phyloP scores from a whole-genome alignment of 2,888 invertebrate genomes.

The Pomacea canaliculata region DNA sequence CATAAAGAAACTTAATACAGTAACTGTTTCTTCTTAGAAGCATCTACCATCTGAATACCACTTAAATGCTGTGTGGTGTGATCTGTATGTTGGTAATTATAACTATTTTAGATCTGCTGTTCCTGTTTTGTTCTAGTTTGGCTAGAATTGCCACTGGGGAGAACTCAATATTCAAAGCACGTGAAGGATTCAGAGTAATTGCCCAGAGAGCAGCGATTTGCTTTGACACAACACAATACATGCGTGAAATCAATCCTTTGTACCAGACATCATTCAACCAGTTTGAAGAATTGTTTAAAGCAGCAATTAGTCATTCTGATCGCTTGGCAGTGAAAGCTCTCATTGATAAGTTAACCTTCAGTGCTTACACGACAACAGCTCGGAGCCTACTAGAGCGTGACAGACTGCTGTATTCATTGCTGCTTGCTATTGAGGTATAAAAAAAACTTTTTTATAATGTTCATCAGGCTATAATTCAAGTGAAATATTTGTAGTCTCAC shows the following conservation, averaged over 20 bases:
- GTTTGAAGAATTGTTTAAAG: constrained; percentile 63
- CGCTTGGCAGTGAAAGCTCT: constrained; percentile 65
- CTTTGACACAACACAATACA: constrained; percentile 66
- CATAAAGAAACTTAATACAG: too few species aligned
- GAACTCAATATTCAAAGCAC: constrained; percentile 57
- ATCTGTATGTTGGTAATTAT: too few species aligned
- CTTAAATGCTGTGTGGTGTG: too few species aligned
- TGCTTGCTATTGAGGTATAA: constrained; percentile 65
- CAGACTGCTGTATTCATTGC: constrained; percentile 59
- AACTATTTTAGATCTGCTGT: too few species aligned
- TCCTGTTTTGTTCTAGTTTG: constrained; percentile 47
- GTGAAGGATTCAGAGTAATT: constrained; percentile 65
- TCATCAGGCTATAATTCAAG: neutral
- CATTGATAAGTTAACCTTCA: constrained; percentile 63
- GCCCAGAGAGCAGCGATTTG: constrained; percentile 67
- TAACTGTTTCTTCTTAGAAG: too few species aligned
- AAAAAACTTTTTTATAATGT: neutral
- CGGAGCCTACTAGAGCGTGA: constrained; percentile 63
- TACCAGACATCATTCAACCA: constrained; percentile 66
- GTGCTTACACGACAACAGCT: constrained; percentile 57
- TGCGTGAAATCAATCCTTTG: constrained; percentile 63
- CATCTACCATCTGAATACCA: too few species aligned
- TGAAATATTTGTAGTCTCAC: neutral
- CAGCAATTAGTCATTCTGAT: constrained; percentile 68
- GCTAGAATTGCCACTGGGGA: constrained; percentile 59